Percentiles rank a stretch among this genome's conserved stretches.
phyloP scores from a whole-genome alignment of 2,888 invertebrate species.

The Dolichomitus sp. region DNA sequence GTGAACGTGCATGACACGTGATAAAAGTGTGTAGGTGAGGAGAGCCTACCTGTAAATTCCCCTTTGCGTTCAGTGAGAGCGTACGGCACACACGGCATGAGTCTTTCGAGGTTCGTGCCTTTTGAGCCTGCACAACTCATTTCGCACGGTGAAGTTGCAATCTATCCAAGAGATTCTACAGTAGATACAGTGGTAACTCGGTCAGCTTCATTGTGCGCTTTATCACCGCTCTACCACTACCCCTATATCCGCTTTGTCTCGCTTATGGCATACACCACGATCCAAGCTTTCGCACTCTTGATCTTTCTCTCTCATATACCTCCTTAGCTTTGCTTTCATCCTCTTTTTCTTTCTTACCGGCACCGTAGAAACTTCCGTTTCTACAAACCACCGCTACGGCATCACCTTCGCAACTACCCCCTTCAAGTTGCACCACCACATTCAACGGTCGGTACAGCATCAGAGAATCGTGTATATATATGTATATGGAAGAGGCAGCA shows the following conservation, averaged over 20 bases:
- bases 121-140: not conserved
- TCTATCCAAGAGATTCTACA: not conserved
- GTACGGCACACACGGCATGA: slow-evolving; percentile 2
- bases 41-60: slow-evolving; percentile 44
- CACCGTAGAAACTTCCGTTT: slow-evolving; percentile 2
- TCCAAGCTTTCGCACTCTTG: slow-evolving; percentile 31
- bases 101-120: slow-evolving; percentile 38
- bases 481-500: not conserved
- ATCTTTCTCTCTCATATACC: slow-evolving; percentile 22
- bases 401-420: slow-evolving; percentile 13
- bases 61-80: slow-evolving; percentile 34
- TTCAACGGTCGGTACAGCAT: slow-evolving; percentile 5
- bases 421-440: slow-evolving; percentile 8
- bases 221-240: not conserved
- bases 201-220: slow-evolving; percentile 10
- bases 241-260: slow-evolving; percentile 36
- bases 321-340: slow-evolving; percentile 12
- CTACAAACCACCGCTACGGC: not conserved
- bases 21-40: slow-evolving; percentile 32
- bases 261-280: slow-evolving; percentile 1
- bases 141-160: slow-evolving; percentile 12
- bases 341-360: not conserved
- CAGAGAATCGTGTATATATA: not conserved
- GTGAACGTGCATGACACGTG: slow-evolving; percentile 25
- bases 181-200: not conserved